phyloP scores from a whole-genome alignment of 1,140 invertebrate genomes.

The Dendrolimus punctatus region DNA sequence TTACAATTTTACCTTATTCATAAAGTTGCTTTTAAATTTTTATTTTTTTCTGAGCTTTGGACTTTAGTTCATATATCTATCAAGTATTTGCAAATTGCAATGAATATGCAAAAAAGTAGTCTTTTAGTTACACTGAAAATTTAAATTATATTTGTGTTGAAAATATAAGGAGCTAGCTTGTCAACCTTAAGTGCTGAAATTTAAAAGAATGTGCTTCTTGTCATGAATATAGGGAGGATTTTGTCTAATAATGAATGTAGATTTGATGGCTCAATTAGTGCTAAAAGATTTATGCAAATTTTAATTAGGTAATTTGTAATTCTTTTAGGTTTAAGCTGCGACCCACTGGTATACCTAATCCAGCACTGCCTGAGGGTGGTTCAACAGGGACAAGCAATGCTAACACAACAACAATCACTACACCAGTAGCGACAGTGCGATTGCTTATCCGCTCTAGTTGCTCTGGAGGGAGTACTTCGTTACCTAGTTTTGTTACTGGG shows the following conservation, averaged over 20 bases:
- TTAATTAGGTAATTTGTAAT: not conserved
- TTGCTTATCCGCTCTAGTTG: constrained; percentile 48
- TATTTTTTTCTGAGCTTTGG: too few relatives aligned
- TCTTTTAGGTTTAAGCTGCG: constrained; percentile 53
- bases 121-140: too few relatives aligned
- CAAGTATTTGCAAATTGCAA: too few relatives aligned
- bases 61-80: too few relatives aligned
- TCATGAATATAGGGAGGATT: too few relatives aligned
- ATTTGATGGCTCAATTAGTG: not conserved
- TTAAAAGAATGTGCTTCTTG: too few relatives aligned
- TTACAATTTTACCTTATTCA: not conserved
- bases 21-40: not conserved
- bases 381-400: constrained; percentile 61
- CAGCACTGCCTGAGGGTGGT: constrained; percentile 58
- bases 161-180: too few relatives aligned
- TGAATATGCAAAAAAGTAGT: too few relatives aligned
- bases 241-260: too few relatives aligned
- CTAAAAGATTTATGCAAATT: not conserved
- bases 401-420: constrained; percentile 51
- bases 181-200: too few relatives aligned
- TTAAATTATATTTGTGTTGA: too few relatives aligned
- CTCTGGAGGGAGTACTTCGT: constrained; percentile 38
- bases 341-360: constrained; percentile 55
- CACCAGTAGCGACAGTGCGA: constrained; percentile 35
- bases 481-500: constrained; percentile 42